Conservation (phyloP, 2,113 vertebrate species). For the Tympanuchus pallidicinctus region DNA sequence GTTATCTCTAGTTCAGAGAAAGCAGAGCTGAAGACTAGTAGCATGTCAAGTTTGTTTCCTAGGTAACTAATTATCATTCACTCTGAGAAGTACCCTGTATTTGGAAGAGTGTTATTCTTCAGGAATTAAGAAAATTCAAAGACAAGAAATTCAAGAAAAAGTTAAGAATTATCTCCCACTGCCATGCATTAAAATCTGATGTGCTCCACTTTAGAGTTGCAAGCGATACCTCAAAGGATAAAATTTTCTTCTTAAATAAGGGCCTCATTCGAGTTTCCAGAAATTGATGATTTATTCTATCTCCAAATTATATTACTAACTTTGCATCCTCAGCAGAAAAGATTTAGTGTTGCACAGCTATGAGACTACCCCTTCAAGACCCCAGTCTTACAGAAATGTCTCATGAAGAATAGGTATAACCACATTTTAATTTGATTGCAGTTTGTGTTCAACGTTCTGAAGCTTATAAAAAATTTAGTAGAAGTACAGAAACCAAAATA, state of each 20-base stretch:
- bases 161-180: background rate
- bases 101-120: background rate
- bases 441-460: background rate
- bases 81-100: background rate
- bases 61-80: conserved; percentile 58
- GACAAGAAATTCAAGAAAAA: conserved; percentile 18
- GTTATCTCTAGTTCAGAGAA: conserved; percentile 1
- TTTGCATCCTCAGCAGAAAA: background rate
- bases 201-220: background rate
- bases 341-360: background rate
- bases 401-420: background rate
- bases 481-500: background rate
- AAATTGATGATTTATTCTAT: background rate
- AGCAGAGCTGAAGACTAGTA: conserved; percentile 47
- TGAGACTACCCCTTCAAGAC: background rate
- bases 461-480: background rate
- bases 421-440: background rate
- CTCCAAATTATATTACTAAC: background rate
- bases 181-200: background rate
- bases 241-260: background rate
- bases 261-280: background rate
- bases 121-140: background rate
- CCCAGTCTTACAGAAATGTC: background rate
- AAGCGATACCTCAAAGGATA: background rate
- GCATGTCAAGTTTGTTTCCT: conserved; percentile 10